Percentiles rank a stretch among this genome's conserved stretches.
These are phyloP conservation scores for Agrotis ipsilon DNA, from an alignment of 2,888 invertebrate genomes.

Conservation along the genomic window DNA sequence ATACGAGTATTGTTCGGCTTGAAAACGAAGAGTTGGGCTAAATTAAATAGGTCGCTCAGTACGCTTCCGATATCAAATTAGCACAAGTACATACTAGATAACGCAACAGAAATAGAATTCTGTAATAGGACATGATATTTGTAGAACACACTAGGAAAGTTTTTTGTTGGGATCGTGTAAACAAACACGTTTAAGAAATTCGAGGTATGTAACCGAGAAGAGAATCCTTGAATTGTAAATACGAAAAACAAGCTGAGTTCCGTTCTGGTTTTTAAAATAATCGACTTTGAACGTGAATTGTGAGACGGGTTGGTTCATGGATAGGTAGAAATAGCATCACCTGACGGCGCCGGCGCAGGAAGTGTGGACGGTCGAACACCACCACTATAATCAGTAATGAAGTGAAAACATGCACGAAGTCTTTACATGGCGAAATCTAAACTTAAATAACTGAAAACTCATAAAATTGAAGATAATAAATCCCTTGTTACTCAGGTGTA, in stretches of 20 bases:
- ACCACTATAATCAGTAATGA: conserved; percentile 65
- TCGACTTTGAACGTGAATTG: conserved; percentile 87
- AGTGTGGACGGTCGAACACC: conserved; percentile 80
- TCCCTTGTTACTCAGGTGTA: conserved; percentile 43
- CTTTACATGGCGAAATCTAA: conserved; percentile 58
- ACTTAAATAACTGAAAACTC: conserved; percentile 47
- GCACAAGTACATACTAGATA: conserved; percentile 67
- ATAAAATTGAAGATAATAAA: conserved; percentile 34
- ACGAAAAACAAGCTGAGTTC: conserved; percentile 67
- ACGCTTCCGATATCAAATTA: conserved; percentile 74
- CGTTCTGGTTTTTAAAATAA: conserved; percentile 79
- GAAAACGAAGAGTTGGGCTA: conserved; percentile 72
- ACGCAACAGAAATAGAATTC: conserved; percentile 32
- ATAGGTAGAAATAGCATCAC: conserved; percentile 86
- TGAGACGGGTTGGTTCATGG: conserved; percentile 80
- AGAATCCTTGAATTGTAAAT: conserved; percentile 70
- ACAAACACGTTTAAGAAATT: conserved; percentile 61
- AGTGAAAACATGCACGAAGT: conserved; percentile 65
- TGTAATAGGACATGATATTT: conserved; percentile 40
- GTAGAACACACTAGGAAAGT: conserved; percentile 37
- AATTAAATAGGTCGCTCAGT: conserved; percentile 80
- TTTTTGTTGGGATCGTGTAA: conserved; percentile 40
- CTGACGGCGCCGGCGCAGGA: conserved; percentile 83
- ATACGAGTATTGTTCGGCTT: conserved; percentile 80
- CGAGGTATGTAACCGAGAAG: conserved; percentile 59